phyloP scores from a whole-genome alignment of 2,888 invertebrate genomes.

The Chymomyza amoena region DNA sequence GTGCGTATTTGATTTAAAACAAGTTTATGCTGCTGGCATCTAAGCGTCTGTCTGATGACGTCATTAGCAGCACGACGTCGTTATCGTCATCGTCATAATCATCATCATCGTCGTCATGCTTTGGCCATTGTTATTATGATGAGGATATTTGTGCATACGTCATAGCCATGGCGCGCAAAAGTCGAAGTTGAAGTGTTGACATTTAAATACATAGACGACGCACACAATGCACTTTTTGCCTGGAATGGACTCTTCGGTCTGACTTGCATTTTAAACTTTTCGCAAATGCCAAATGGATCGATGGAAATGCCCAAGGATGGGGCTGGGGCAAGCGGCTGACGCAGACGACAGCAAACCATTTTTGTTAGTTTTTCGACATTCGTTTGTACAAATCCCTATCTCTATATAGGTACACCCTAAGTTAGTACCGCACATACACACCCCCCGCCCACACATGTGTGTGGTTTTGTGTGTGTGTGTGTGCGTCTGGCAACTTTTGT shows the following conservation, averaged over 20 bases:
- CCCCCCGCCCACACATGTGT: background rate
- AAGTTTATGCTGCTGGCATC: background rate
- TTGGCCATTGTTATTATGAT: background rate
- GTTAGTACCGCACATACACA: too few relatives aligned
- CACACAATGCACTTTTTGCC: slow-evolving; percentile 1
- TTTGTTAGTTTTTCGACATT: background rate
- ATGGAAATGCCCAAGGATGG: too few relatives aligned
- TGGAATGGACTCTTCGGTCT: slow-evolving; percentile 11
- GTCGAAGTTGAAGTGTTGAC: slow-evolving; percentile 70
- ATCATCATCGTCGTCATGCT: background rate
- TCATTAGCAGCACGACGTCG: background rate
- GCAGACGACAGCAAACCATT: background rate
- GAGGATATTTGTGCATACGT: background rate
- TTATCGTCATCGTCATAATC: slow-evolving; percentile 53
- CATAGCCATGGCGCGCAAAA: slow-evolving; percentile 33
- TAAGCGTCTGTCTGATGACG: background rate
- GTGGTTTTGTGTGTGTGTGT: background rate
- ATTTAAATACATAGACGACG: slow-evolving; percentile 46
- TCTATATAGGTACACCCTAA: too few relatives aligned
- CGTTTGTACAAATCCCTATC: background rate
- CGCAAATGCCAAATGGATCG: slow-evolving; percentile 43
- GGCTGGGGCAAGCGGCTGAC: too few relatives aligned
- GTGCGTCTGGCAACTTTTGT: background rate
- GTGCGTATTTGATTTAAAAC: background rate
- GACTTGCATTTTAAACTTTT: slow-evolving; percentile 9